phyloP scores from a whole-genome alignment of 1,140 invertebrate genomes.

The Zaprionus lachaisei region DNA sequence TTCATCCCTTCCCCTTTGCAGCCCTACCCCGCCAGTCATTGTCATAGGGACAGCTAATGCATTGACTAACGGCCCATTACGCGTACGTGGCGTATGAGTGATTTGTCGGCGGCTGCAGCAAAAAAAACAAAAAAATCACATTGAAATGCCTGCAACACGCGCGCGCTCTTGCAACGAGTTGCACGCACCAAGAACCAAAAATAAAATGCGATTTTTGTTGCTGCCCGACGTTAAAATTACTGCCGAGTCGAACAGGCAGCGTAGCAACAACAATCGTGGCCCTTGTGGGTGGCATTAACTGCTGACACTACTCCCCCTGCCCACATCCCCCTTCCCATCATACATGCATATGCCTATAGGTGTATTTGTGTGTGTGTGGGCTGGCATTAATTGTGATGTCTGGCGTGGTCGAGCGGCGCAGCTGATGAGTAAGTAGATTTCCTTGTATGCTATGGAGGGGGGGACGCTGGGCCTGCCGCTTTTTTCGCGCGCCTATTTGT shows the following conservation, averaged over 20 bases:
- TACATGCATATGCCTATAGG: neutral
- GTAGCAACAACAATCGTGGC: conserved; percentile 9
- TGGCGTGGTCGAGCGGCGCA: conserved; percentile 50
- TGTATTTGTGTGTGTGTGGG: conserved; percentile 44
- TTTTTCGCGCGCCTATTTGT: conserved; percentile 14
- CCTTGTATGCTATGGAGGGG: conserved; percentile 62
- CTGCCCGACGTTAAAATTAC: conserved; percentile 70
- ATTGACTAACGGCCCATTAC: conserved; percentile 73
- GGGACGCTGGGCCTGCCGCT: conserved; percentile 20
- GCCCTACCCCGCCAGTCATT: neutral
- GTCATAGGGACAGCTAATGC: conserved; percentile 55
- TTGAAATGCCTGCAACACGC: conserved; percentile 26
- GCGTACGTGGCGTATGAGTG: conserved; percentile 49
- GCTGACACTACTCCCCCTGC: conserved; percentile 18
- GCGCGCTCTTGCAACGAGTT: conserved; percentile 40
- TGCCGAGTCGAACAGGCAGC: conserved; percentile 23
- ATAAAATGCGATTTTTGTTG: conserved; percentile 83
- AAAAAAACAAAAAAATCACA: conserved; percentile 26
- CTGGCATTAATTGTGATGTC: conserved; percentile 79
- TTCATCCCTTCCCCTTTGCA: neutral
- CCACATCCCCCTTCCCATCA: conserved; percentile 1
- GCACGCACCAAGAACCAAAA: conserved; percentile 66
- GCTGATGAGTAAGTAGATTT: conserved; percentile 81
- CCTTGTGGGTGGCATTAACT: conserved; percentile 73
- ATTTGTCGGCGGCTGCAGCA: conserved; percentile 34